Percentiles rank a stretch among this genome's conserved stretches.
These are phyloP conservation scores for Sceliomorpha sp. DNA, from an alignment of 2,888 invertebrate species.

Conservation along the genomic window DNA sequence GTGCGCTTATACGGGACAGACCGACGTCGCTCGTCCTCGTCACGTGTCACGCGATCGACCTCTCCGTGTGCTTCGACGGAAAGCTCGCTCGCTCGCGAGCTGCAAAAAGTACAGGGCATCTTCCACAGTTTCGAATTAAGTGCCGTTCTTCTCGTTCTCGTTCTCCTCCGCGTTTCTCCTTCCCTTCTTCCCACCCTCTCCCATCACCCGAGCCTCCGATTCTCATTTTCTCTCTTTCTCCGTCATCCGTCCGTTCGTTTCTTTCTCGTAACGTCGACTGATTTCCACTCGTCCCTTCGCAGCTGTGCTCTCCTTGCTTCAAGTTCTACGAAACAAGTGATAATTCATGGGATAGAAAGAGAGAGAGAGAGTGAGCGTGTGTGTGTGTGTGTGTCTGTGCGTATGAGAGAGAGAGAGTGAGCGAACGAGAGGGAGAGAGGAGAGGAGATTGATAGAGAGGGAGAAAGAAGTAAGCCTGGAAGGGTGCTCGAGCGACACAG, in stretches of 20 bases:
- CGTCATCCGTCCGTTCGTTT: neutral
- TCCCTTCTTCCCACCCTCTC: conserved; percentile 2
- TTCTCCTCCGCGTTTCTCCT: conserved; percentile 18
- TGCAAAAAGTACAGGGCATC: neutral
- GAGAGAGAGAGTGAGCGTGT: conserved; percentile 11
- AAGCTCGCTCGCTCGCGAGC: neutral
- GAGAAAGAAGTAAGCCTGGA: neutral
- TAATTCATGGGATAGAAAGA: conserved; percentile 6
- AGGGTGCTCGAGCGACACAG: neutral
- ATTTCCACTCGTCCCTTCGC: neutral
- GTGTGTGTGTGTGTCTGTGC: no score
- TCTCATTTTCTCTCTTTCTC: neutral
- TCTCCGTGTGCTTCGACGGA: neutral
- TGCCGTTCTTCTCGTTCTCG: conserved; percentile 16
- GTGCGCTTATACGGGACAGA: conserved; percentile 21
- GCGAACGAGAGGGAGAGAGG: conserved; percentile 1
- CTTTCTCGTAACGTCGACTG: neutral
- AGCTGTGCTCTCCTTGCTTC: neutral
- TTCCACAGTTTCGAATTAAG: neutral
- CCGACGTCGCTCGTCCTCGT: neutral
- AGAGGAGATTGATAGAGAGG: conserved; percentile 7
- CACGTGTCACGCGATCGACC: neutral
- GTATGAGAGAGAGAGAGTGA: conserved; percentile 10
- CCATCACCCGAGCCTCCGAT: neutral
- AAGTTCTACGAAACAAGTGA: no score